Percentiles rank a stretch among this genome's conserved stretches.
These are phyloP conservation scores for Phrynocephalus versicolor DNA, from an alignment of 2,113 vertebrate genomes.

Conservation along the genomic window DNA sequence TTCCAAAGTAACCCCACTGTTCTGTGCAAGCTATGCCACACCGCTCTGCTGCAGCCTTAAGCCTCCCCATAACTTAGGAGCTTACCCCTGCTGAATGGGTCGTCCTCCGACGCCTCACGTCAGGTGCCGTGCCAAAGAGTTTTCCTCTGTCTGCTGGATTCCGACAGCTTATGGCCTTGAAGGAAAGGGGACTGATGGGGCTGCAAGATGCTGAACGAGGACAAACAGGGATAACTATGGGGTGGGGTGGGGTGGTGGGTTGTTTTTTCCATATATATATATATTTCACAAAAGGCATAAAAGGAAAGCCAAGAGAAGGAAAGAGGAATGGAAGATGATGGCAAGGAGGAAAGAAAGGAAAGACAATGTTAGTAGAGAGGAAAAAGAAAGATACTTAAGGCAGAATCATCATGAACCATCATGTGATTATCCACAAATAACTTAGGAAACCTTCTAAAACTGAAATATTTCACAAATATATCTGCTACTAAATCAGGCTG, in stretches of 20 bases:
- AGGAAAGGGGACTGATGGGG: slow-evolving; percentile 88
- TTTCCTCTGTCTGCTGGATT: slow-evolving; percentile 83
- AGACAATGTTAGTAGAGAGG: slow-evolving; percentile 79
- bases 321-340: slow-evolving; percentile 67
- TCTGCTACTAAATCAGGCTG: neutral
- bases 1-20: neutral
- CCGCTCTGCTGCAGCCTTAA: accelerated
- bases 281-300: slow-evolving; percentile 65
- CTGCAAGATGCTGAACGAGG: slow-evolving; percentile 99
- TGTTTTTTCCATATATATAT: slow-evolving; percentile 59
- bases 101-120: slow-evolving; percentile 76
- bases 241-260: slow-evolving; percentile 69
- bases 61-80: accelerated
- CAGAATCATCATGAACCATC: slow-evolving; percentile 76
- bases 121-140: slow-evolving; percentile 75
- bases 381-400: slow-evolving; percentile 34
- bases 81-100: slow-evolving; percentile 71
- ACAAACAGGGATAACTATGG: slow-evolving; percentile 96
- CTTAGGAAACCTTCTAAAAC: neutral
- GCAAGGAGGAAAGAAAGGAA: slow-evolving; percentile 58
- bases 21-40: neutral
- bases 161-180: slow-evolving; percentile 86
- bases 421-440: slow-evolving; percentile 36
- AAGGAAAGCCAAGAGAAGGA: slow-evolving; percentile 73
- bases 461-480: neutral